These are phyloP conservation scores for Gisinianus flammeolus DNA, from an alignment of 2,888 invertebrate genomes.

Conservation along the genomic window DNA sequence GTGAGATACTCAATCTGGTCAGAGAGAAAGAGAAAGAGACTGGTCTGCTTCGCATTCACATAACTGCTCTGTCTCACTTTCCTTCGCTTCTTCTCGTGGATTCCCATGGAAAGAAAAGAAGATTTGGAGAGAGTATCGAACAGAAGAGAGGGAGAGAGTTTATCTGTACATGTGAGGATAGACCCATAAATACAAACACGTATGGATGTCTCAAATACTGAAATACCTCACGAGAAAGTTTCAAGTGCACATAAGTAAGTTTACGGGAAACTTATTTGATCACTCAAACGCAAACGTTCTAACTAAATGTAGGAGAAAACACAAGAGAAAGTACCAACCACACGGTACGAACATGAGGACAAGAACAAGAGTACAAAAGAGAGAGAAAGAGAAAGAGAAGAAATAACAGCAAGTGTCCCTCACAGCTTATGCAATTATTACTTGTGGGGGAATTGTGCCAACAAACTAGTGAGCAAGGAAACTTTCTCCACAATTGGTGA, in stretches of 20 bases:
- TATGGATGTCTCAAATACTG: neutral
- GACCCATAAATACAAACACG: neutral
- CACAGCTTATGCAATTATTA: neutral
- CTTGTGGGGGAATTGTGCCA: too few relatives aligned
- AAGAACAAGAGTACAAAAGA: neutral
- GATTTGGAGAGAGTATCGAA: neutral
- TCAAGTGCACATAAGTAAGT: neutral
- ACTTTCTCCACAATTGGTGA: conserved; percentile 8
- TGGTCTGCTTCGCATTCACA: neutral
- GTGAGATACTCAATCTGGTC: neutral
- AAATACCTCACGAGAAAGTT: neutral
- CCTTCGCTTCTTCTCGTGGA: neutral
- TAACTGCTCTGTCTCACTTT: neutral
- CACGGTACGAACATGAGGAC: neutral
- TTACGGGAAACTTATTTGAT: neutral
- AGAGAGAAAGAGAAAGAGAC: neutral
- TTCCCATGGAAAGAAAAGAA: neutral
- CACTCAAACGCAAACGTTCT: neutral
- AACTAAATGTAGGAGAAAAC: neutral
- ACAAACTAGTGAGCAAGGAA: too few relatives aligned
- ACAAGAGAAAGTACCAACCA: too few relatives aligned
- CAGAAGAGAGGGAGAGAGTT: too few relatives aligned
- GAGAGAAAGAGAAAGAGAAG: neutral
- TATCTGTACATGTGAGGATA: neutral
- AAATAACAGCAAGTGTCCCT: neutral